These are phyloP conservation scores for Microcebus griseorufus DNA, from an alignment of 2,113 vertebrate genomes.

Conservation along the genomic window DNA sequence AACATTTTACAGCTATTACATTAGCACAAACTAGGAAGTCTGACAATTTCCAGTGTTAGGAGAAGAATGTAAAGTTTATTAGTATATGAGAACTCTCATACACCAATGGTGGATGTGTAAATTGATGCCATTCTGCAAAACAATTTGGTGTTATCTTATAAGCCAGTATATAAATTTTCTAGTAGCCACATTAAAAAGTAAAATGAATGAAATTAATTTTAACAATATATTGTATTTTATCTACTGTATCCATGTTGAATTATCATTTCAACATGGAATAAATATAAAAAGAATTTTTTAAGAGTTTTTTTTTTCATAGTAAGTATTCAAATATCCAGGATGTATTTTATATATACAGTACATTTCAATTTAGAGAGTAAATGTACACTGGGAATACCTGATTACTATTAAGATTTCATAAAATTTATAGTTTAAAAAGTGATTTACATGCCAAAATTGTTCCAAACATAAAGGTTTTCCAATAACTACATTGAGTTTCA, in stretches of 20 bases:
- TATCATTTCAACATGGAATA: neutral
- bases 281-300: neutral
- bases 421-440: neutral
- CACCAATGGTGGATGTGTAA: neutral
- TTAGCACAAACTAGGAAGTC: neutral
- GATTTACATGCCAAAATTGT: neutral
- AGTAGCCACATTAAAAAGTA: neutral
- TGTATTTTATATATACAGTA: neutral
- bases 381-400: neutral
- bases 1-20: neutral
- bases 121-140: neutral
- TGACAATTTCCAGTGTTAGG: neutral
- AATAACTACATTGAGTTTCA: neutral
- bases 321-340: neutral
- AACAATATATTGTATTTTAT: neutral
- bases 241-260: neutral
- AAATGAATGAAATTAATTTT: neutral
- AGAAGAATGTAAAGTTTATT: neutral
- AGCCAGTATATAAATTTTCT: neutral
- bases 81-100: neutral
- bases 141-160: neutral
- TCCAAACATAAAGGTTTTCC: neutral
- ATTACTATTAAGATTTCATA: neutral
- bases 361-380: neutral
- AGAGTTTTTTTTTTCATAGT: neutral